Conservation (phyloP, 2,797 vertebrate species). For the Sebastes vulpes region DNA sequence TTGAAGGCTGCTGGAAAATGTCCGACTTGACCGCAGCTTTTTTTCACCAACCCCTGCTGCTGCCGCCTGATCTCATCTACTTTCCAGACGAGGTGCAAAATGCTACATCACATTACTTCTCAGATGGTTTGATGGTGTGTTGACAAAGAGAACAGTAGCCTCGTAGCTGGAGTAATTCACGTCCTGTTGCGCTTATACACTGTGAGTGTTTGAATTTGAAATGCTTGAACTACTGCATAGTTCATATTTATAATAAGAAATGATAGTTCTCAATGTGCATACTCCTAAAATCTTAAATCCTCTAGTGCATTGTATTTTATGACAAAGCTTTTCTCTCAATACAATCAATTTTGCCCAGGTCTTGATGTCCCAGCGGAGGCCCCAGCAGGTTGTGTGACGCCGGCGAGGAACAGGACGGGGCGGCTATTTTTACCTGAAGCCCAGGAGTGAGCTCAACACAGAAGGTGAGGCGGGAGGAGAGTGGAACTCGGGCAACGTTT, state of each 20-base stretch:
- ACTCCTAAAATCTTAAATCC: background rate
- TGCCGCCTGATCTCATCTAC: too few species aligned
- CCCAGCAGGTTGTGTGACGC: slow-evolving; percentile 52
- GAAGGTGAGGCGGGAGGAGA: slow-evolving; percentile 79
- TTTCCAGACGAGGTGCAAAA: too few species aligned
- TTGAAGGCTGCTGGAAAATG: too few species aligned
- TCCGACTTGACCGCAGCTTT: rapidly evolving
- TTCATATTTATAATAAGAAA: background rate
- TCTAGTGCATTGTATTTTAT: slow-evolving; percentile 5
- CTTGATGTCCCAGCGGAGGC: slow-evolving; percentile 53
- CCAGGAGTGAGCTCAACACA: slow-evolving; percentile 73
- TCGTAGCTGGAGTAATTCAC: background rate
- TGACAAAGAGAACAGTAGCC: background rate
- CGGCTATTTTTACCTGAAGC: slow-evolving; percentile 84
- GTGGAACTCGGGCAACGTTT: slow-evolving; percentile 76
- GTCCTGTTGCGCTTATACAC: background rate
- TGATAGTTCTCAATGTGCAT: background rate
- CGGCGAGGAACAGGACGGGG: slow-evolving; percentile 65
- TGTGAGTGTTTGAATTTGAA: background rate
- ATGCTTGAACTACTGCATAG: background rate
- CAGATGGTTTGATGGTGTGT: background rate
- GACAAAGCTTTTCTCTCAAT: slow-evolving; percentile 39
- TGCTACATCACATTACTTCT: too few species aligned
- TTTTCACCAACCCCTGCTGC: too few species aligned
- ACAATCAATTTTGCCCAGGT: slow-evolving; percentile 44